Evolutionary conservation across 2,888 invertebrate species (phyloP).

Genomic region (Mythimna albipuncta): DNA sequence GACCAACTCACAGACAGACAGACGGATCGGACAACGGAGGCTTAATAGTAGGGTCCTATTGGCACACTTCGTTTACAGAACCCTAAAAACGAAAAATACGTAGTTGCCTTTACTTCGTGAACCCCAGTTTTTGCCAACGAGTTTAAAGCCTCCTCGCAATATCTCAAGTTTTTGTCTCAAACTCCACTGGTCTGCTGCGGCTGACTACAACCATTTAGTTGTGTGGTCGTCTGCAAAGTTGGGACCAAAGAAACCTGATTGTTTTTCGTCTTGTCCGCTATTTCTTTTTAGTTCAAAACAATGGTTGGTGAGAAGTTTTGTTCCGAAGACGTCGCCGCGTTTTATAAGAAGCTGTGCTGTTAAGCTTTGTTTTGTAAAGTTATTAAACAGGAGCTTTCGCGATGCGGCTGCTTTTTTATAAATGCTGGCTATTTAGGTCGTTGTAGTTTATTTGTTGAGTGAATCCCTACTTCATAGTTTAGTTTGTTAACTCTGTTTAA

Average conservation of each 20-base stretch:
- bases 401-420: not conserved
- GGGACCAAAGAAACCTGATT: conserved; percentile 41
- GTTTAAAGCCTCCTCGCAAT: conserved; percentile 28
- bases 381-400: conserved; percentile 37
- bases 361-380: conserved; percentile 32
- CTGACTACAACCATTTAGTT: conserved; percentile 50
- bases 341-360: conserved; percentile 32
- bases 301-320: conserved; percentile 51
- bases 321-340: conserved; percentile 40
- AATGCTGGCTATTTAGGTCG: conserved; percentile 12
- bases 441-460: not conserved
- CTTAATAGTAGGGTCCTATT: no score
- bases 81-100: conserved; percentile 27
- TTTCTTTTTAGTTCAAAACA: conserved; percentile 49
- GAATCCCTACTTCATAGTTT: no score
- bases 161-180: conserved; percentile 43
- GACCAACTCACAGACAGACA: no score
- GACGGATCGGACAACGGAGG: no score
- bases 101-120: conserved; percentile 32
- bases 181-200: conserved; percentile 32
- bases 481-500: no score
- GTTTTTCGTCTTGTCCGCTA: conserved; percentile 41
- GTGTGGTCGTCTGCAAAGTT: conserved; percentile 52
- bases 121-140: conserved; percentile 30
- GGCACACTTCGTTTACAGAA: no score